These are phyloP conservation scores for Heliothis virescens DNA, from an alignment of 1,140 invertebrate genomes.

Conservation along the genomic window DNA sequence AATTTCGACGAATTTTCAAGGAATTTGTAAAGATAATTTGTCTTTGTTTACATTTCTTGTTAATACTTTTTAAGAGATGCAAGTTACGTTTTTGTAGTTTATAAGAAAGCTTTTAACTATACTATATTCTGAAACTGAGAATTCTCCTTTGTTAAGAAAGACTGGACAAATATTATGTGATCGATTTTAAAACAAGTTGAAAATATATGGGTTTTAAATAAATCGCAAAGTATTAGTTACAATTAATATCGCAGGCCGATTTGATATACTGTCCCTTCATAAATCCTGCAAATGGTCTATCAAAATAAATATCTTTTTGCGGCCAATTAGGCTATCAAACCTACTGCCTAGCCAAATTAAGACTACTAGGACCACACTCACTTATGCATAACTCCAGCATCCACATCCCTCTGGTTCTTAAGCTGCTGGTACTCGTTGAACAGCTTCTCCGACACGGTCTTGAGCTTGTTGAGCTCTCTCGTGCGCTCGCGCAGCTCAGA, in stretches of 20 bases:
- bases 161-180: too few species aligned
- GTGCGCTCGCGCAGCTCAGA: conserved; percentile 87
- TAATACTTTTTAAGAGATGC: too few species aligned
- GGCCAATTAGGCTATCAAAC: too few species aligned
- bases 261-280: too few species aligned
- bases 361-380: conserved; percentile 63
- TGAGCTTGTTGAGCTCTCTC: conserved; percentile 87
- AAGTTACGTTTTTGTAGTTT: not conserved
- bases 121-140: too few species aligned
- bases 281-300: too few species aligned
- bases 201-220: too few species aligned
- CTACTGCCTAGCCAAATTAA: not conserved
- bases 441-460: conserved; percentile 89
- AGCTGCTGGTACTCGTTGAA: conserved; percentile 91
- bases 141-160: too few species aligned
- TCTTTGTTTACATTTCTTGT: not conserved
- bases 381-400: conserved; percentile 90
- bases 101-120: not conserved
- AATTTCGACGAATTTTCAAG: conserved; percentile 1
- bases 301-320: too few species aligned
- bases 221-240: too few species aligned
- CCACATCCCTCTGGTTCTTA: conserved; percentile 90
- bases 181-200: too few species aligned
- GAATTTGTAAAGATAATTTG: not conserved
- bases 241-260: too few species aligned